Conservation (phyloP, 2,888 invertebrate genomes). For the Corbicula japonica region DNA sequence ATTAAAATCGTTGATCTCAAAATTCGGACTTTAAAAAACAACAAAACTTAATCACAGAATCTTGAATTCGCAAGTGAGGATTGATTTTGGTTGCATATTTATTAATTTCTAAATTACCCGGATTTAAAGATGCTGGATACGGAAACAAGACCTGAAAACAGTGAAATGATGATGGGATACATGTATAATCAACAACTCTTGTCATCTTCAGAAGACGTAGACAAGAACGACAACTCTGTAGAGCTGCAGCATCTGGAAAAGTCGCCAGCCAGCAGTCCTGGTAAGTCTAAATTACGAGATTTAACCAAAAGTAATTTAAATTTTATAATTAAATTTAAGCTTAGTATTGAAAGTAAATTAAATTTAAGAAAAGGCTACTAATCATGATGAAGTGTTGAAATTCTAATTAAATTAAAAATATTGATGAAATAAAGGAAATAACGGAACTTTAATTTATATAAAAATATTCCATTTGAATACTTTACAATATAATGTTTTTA, state of each 20-base stretch:
- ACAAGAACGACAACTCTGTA: conserved; percentile 53
- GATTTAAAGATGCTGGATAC: conserved; percentile 66
- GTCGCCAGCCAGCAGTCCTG: conserved; percentile 64
- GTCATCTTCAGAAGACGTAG: conserved; percentile 42
- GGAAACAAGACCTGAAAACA: conserved; percentile 46
- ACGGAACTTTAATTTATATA: too few relatives aligned
- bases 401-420: too few relatives aligned
- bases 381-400: too few relatives aligned
- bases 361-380: too few relatives aligned
- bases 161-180: conserved; percentile 59
- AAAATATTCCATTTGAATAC: too few relatives aligned
- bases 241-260: conserved; percentile 56
- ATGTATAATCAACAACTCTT: conserved; percentile 64
- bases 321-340: too few relatives aligned
- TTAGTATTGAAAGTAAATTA: too few relatives aligned
- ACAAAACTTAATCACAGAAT: conserved; percentile 8
- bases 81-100: not conserved
- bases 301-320: too few relatives aligned
- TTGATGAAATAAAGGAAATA: too few relatives aligned
- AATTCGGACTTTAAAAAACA: conserved; percentile 6
- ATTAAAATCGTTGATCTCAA: conserved; percentile 1
- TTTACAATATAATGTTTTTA: too few relatives aligned
- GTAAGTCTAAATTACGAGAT: conserved; percentile 39
- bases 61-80: not conserved
- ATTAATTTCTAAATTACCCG: conserved; percentile 46